Percentiles rank a stretch among this genome's conserved stretches.
Conservation (phyloP, 2,797 vertebrate genomes). For the Coregonus sp. region DNA sequence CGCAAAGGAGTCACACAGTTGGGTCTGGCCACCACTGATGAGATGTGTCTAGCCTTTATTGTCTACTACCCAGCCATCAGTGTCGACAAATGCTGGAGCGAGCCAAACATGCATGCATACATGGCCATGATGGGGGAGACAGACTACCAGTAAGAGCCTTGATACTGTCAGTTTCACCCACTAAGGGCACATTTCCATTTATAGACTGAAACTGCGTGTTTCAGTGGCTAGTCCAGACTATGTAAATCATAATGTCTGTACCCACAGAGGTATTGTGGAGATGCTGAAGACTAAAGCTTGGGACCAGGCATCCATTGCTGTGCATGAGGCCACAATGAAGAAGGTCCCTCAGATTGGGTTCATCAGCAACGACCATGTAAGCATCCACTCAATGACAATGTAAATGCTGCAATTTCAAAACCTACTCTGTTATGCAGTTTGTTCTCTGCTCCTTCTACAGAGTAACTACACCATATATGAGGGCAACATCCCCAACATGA, state of each 20-base stretch:
- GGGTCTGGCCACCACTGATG: too few species aligned
- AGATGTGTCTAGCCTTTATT: too few species aligned
- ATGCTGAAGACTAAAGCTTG: constrained; percentile 2
- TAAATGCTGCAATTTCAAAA: background rate
- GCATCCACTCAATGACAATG: constrained; percentile 24
- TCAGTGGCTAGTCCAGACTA: background rate
- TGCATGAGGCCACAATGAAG: constrained; percentile 61
- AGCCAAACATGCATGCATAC: too few species aligned
- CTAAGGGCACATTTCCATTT: background rate
- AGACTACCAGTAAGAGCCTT: constrained; percentile 40
- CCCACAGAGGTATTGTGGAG: constrained; percentile 26
- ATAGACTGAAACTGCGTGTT: background rate
- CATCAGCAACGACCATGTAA: constrained; percentile 42
- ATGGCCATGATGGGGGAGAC: background rate
- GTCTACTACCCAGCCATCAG: too few species aligned
- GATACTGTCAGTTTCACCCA: background rate
- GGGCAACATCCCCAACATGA: background rate
- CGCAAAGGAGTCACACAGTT: too few species aligned
- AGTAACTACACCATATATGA: background rate
- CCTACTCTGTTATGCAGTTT: background rate
- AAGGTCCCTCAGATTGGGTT: constrained; percentile 34
- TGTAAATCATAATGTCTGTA: background rate
- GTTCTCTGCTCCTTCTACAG: background rate
- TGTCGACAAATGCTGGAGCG: too few species aligned
- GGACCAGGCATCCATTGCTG: constrained; percentile 34